Base-by-base conservation (phyloP, 2,888 invertebrate species). In the Liopterus haemorrhoidalis region DNA sequence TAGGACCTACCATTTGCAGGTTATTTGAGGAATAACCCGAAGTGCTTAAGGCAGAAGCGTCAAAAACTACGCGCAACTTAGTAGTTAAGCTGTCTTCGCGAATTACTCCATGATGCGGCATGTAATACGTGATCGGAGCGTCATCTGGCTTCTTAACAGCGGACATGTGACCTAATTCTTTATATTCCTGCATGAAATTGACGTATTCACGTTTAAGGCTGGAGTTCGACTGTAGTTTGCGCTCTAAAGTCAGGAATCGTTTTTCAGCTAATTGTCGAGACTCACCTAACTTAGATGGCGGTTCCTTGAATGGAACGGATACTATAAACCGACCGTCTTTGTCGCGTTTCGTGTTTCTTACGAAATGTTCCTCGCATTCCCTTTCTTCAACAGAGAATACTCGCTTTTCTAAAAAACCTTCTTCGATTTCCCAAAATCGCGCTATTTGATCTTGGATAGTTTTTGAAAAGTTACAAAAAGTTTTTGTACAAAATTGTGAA, bases 51-150 rank as follows among this genome's bases (percentile, higher is more conserved):
- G 44, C 48, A 1, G 52, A 51, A 19, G 42, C 53, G 39, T 59
- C 53, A 44, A 58, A 58, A 5, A 58, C 57, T 3, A 56, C 55
- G 9, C 57, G 39, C 19, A 55, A 43, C 30, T 52, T 56, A 5
- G 58, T 59, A 2, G 58, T 59, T 3, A 33, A 6, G 20, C 50
- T 53, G n/a, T 28, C 27, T 22, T 52, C 42, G 38, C 53, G 54
- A 8, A 53, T n/a, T 4, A 59, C 57, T 8, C 43, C 51, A 45
- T 59, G 57, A 46, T 59, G 58, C 2, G 59, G 56, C 16, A 54
- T 16, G 46, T 49, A 54, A 41, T 38, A 53, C 11, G 31, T 35
- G 2, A 24, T 3, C n/a, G 9, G 21, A 8, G 22, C 3, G 28
- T 36, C 35, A 5, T 30, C 15, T 11, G 24, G 15, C 4, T 27